Conservation (phyloP, 2,888 invertebrate genomes). For the Hetaerina titia region DNA sequence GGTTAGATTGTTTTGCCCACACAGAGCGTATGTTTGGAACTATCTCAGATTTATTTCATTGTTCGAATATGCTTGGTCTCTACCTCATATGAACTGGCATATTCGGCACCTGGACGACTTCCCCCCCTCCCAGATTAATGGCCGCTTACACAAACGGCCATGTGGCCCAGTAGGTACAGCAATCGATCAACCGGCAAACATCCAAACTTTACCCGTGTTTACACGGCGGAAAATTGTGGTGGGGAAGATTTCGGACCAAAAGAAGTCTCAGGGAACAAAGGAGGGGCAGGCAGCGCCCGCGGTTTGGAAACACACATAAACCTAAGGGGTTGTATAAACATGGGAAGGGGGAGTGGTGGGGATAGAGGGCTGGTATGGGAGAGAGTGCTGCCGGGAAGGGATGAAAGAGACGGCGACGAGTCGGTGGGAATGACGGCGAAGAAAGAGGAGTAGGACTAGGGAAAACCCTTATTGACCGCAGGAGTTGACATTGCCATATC, state of each 20-base stretch:
- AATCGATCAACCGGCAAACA: constrained; percentile 63
- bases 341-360: neutral
- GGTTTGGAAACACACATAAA: constrained; percentile 52
- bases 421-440: neutral
- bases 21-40: neutral
- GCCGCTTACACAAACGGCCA: constrained; percentile 56
- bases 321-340: constrained; percentile 63
- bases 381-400: neutral
- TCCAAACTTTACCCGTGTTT: constrained; percentile 65
- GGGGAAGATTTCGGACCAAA: constrained; percentile 30
- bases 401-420: neutral
- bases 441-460: neutral
- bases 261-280: constrained; percentile 38
- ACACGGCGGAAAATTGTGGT: constrained; percentile 67
- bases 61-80: neutral
- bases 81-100: neutral
- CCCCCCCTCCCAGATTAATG: constrained; percentile 52
- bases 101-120: constrained; percentile 47
- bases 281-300: neutral
- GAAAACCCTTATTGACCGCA: constrained; percentile 43
- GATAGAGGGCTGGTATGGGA: neutral
- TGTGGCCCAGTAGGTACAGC: constrained; percentile 52
- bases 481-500: constrained; percentile 50
- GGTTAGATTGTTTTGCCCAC: neutral
- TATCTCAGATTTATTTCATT: neutral